A percentile compares a stretch with the other conserved stretches of the same genome.
These are phyloP conservation scores for Polypedilum pembai DNA, from an alignment of 1,140 invertebrate genomes.

Conservation along the genomic window DNA sequence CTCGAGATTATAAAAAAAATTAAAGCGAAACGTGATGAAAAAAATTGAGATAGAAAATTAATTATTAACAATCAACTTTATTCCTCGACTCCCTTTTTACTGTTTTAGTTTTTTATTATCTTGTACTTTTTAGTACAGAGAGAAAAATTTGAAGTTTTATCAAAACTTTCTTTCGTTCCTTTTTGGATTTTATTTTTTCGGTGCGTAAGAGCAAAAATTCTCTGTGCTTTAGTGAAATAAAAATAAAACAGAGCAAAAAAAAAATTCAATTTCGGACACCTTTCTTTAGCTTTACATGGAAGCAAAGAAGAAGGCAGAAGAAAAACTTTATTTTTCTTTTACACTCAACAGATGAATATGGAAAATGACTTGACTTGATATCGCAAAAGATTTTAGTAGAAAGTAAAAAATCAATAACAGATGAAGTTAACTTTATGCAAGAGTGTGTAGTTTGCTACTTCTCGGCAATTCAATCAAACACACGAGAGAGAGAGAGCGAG, in stretches of 20 bases:
- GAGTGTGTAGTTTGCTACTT: neutral
- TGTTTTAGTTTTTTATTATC: too few relatives aligned
- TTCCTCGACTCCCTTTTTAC: too few relatives aligned
- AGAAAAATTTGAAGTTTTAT: too few relatives aligned
- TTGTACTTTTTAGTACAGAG: too few relatives aligned
- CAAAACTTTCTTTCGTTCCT: too few relatives aligned
- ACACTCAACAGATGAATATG: neutral
- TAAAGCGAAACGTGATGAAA: neutral
- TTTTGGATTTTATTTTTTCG: too few relatives aligned
- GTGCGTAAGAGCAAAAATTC: too few relatives aligned
- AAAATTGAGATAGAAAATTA: neutral
- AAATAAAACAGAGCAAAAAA: neutral
- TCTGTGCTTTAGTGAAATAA: neutral
- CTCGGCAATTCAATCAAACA: neutral
- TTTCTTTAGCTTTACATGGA: neutral
- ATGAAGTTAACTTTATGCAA: conserved; percentile 1
- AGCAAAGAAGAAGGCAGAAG: neutral
- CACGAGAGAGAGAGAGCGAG: neutral
- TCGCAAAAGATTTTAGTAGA: neutral
- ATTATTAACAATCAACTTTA: too few relatives aligned
- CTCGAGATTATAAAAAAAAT: neutral
- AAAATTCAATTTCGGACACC: conserved; percentile 17
- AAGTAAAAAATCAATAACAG: conserved; percentile 19
- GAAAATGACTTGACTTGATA: neutral
- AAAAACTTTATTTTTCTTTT: neutral